These are phyloP conservation scores for Chrysemys picta DNA, from an alignment of 2,113 vertebrate species.

Conservation along the genomic window DNA sequence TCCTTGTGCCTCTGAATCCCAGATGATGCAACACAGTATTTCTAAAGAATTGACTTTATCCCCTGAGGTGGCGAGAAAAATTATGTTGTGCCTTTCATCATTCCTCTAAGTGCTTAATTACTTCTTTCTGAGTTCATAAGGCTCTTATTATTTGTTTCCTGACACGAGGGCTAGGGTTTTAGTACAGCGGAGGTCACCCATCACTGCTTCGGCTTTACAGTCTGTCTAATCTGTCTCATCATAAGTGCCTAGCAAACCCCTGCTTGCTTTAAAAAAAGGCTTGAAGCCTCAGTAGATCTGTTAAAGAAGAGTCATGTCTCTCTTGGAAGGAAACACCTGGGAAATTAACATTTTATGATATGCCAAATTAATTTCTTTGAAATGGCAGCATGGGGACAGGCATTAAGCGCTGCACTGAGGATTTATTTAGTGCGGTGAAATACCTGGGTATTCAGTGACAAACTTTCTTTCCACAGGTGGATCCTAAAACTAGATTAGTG, in stretches of 20 bases:
- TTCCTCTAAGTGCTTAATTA: conserved; percentile 9
- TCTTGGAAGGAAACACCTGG: conserved; percentile 65
- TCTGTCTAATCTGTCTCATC: neutral
- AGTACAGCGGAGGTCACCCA: conserved; percentile 7
- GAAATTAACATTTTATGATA: conserved; percentile 58
- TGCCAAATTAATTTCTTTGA: conserved; percentile 61
- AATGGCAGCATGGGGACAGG: conserved; percentile 56
- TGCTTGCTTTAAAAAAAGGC: conserved; percentile 18
- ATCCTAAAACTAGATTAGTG: conserved; percentile 65
- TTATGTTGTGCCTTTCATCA: neutral
- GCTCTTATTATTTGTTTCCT: neutral
- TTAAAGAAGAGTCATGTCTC: conserved; percentile 32
- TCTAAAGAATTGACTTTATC: neutral
- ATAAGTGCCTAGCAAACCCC: neutral
- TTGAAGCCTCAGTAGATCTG: neutral
- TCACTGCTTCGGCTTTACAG: conserved; percentile 37
- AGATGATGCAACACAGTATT: neutral
- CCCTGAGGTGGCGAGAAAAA: neutral
- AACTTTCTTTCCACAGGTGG: conserved; percentile 30
- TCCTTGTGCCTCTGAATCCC: neutral
- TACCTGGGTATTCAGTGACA: neutral
- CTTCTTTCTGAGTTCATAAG: neutral
- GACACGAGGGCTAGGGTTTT: neutral
- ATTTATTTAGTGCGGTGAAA: conserved; percentile 59
- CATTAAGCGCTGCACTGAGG: conserved; percentile 25